These are phyloP conservation scores for Taxidea taxus DNA, from an alignment of 2,113 vertebrate genomes.

Conservation along the genomic window DNA sequence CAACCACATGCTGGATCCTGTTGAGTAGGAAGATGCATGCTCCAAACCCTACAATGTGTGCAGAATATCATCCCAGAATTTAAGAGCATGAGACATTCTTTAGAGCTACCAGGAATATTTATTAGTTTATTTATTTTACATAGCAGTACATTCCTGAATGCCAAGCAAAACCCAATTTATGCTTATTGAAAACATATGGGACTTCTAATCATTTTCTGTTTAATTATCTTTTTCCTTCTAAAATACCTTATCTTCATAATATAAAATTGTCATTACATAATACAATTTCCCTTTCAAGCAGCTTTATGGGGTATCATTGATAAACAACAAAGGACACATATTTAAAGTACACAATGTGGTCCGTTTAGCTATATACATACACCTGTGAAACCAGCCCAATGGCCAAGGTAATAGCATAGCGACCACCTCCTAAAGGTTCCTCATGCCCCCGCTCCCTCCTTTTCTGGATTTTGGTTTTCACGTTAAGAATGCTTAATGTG, in stretches of 20 bases:
- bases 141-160: background rate
- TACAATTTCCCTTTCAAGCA: background rate
- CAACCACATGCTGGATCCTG: background rate
- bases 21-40: background rate
- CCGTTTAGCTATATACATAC: background rate
- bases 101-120: background rate
- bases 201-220: background rate
- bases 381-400: rapidly evolving
- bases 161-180: background rate
- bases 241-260: background rate
- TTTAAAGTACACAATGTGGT: background rate
- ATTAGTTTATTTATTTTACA: background rate
- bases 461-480: background rate
- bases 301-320: background rate
- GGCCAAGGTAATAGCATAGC: background rate
- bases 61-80: background rate
- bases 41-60: background rate
- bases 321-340: background rate
- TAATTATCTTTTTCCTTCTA: background rate
- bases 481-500: background rate
- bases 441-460: background rate
- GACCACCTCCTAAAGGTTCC: background rate
- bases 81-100: background rate
- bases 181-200: background rate
- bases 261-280: background rate